Base-by-base conservation (phyloP, 1,140 invertebrate genomes). In the Doryteuthis pealeii region DNA sequence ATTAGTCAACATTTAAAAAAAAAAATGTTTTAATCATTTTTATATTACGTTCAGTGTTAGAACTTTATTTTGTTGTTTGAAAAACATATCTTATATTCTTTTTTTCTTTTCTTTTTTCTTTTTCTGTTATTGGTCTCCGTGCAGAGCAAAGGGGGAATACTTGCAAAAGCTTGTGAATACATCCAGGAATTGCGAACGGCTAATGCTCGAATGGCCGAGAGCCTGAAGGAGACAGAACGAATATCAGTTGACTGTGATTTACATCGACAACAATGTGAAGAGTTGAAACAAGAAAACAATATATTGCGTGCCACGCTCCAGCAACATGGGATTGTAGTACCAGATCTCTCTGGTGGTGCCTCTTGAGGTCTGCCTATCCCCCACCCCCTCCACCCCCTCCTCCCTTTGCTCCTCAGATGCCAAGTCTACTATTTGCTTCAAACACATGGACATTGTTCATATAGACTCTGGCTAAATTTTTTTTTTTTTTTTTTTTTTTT, bases 111-210 rank as follows among this genome's bases (percentile, higher is more conserved):
- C 28, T 62, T 62, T 62, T 62, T 62, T 62, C 58, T 62, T 62
- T 15, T 62, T 62, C 22, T 30, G 28, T 26, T 62, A 40, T 40
- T 10, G 35, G 10, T 40, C 35, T 69, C 67, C 18, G 83, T 83
- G 72, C 91, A 96, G 90, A 98, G 96, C 83, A 99, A 99, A 91
- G 96, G 96, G 43, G 96, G 95, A 67, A 98, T 98, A 79, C 87
- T 99, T 76, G 94, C 96, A 3, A 98, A 98, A 88, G 96, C 96
- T 2, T 98, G 96, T 89, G 96, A 99, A 85, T 96, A 98, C 87
- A 98, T 98, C 76, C 90, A 91, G 69, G 95, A 97, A 84, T 90
- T 98, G 73, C 91, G 94, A 74, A 90, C 91, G 30, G 92, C 92
- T 58, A 94, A 96, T 86, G 91, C 92, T 80, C 91, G 92, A 85